phyloP scores from a whole-genome alignment of 2,888 invertebrate species.

The Parapristionchus giblindavisi region DNA sequence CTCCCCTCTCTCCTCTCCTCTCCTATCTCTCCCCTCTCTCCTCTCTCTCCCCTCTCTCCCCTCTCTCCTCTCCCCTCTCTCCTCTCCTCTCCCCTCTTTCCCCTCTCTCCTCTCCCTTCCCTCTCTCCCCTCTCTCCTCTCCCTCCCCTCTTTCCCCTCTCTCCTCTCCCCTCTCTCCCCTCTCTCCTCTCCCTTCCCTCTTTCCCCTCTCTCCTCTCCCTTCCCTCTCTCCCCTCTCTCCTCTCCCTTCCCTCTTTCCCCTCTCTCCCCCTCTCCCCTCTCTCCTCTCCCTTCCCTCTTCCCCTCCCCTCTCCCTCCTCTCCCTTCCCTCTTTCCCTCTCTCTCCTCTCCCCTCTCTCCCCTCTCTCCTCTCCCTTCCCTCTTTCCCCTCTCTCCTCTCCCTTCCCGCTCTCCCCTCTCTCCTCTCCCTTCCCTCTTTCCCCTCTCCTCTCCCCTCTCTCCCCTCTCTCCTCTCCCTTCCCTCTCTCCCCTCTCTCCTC shows the following conservation, averaged over 20 bases:
- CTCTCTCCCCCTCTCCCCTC: too few relatives aligned
- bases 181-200: not conserved
- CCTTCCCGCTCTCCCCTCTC: too few relatives aligned
- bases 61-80: not conserved
- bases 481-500: too few relatives aligned
- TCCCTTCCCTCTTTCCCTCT: not conserved
- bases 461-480: too few relatives aligned
- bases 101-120: not conserved
- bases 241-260: too few relatives aligned
- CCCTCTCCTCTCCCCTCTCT: too few relatives aligned
- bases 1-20: not conserved
- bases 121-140: slow-evolving; percentile 2
- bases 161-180: not conserved
- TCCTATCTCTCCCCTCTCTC: not conserved
- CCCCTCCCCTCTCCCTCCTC: too few relatives aligned
- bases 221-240: too few relatives aligned
- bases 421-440: too few relatives aligned
- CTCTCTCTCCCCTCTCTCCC: not conserved
- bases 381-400: too few relatives aligned
- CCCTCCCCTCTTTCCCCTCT: not conserved
- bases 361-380: too few relatives aligned
- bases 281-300: too few relatives aligned
- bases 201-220: not conserved
- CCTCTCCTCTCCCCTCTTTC: not conserved
- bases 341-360: slow-evolving; percentile 15